Evolutionary conservation across 2,113 vertebrate species (phyloP).

Genomic region (Poeciliopsis prolifica): DNA sequence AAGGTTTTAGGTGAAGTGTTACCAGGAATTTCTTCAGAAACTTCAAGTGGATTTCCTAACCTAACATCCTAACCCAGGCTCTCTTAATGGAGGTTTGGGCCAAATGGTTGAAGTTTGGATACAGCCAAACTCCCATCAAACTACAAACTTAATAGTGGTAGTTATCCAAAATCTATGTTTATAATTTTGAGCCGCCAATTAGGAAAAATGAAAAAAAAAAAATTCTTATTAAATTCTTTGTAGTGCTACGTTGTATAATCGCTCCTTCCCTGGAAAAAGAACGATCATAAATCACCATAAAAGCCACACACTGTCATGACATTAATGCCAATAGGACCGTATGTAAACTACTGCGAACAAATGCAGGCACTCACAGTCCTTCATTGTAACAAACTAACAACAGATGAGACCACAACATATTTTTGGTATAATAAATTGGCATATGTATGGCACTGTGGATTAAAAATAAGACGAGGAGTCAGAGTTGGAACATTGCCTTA

Average conservation of each 20-base stretch:
- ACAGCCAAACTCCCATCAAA: too few relatives aligned
- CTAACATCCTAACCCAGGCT: too few relatives aligned
- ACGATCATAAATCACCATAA: not conserved
- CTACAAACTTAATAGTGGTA: too few relatives aligned
- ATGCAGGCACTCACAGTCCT: constrained; percentile 22
- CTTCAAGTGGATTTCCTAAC: not conserved
- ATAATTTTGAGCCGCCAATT: not conserved
- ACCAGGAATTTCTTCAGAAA: not conserved
- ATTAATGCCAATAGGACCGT: not conserved
- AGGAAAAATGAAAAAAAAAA: not conserved
- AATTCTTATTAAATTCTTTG: too few relatives aligned
- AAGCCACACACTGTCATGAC: too few relatives aligned
- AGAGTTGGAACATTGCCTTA: constrained; percentile 15
- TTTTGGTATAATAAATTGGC: constrained; percentile 49
- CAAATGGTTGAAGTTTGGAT: too few relatives aligned
- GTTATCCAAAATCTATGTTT: not conserved
- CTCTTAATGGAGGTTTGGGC: too few relatives aligned
- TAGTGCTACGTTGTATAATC: not conserved
- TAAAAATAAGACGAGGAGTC: constrained; percentile 15
- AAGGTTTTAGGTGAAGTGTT: not conserved
- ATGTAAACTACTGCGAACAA: not conserved
- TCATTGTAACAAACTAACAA: not conserved
- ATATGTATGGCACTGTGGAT: constrained; percentile 49
- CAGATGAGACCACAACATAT: constrained; percentile 23
- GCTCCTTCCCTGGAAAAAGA: not conserved